phyloP scores from a whole-genome alignment of 2,888 invertebrate species.

The Drosophila merina region DNA sequence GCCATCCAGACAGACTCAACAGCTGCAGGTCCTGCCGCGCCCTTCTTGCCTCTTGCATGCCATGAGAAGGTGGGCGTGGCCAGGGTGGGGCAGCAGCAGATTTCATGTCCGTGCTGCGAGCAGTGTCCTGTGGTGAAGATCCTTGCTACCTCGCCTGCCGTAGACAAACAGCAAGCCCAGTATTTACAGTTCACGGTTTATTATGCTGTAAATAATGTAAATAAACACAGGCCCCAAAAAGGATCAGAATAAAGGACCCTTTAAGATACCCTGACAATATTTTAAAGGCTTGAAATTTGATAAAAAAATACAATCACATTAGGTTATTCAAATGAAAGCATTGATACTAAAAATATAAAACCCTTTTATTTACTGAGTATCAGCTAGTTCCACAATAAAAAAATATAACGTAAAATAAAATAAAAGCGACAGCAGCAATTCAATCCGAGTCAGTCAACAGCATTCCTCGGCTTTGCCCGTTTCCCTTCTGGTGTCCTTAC shows the following conservation, averaged over 20 bases:
- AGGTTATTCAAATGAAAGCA: too few species aligned
- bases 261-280: slow-evolving; percentile 18
- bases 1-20: slow-evolving; percentile 20
- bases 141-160: slow-evolving; percentile 23
- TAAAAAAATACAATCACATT: too few species aligned
- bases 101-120: slow-evolving; percentile 22
- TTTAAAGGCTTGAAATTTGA: not conserved
- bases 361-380: slow-evolving; percentile 2
- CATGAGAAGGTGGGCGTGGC: slow-evolving; percentile 20
- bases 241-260: not conserved
- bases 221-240: slow-evolving; percentile 21
- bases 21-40: slow-evolving; percentile 15
- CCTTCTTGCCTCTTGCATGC: slow-evolving; percentile 8
- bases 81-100: not conserved
- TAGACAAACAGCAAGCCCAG: slow-evolving; percentile 43
- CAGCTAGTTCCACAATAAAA: not conserved
- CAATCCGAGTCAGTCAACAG: slow-evolving; percentile 37
- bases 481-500: not conserved
- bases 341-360: not conserved
- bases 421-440: slow-evolving; percentile 9
- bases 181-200: slow-evolving; percentile 53
- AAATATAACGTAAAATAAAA: not conserved
- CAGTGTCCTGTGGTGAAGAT: slow-evolving; percentile 17
- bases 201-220: slow-evolving; percentile 61
- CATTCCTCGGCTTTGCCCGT: slow-evolving; percentile 23